Conservation (phyloP, 2,113 vertebrate genomes). For the Gnathonemus echidnorhynchus region DNA sequence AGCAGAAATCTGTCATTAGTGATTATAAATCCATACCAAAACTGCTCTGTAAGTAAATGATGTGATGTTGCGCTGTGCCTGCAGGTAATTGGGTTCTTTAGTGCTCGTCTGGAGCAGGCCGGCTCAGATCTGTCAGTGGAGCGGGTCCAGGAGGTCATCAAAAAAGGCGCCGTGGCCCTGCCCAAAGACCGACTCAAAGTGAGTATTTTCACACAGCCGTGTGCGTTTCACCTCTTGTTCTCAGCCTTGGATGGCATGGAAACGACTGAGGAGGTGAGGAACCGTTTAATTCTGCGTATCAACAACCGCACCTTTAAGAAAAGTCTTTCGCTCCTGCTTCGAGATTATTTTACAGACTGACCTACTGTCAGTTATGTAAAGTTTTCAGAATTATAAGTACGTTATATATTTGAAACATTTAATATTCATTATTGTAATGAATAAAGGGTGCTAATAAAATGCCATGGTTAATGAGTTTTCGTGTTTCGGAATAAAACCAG, state of each 20-base stretch:
- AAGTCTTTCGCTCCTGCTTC: background rate
- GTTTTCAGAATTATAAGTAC: background rate
- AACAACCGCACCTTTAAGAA: background rate
- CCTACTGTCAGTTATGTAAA: background rate
- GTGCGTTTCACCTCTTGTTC: background rate
- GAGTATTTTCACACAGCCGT: constrained; percentile 35
- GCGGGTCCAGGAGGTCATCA: constrained; percentile 93
- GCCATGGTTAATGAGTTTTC: background rate
- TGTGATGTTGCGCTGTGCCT: constrained; percentile 30
- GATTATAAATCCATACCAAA: background rate
- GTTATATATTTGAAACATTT: background rate
- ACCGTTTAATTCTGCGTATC: background rate
- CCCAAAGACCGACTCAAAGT: constrained; percentile 93
- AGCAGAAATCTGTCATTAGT: background rate
- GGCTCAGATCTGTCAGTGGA: constrained; percentile 93
- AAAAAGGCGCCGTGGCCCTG: constrained; percentile 86
- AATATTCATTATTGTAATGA: background rate
- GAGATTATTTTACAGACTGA: background rate
- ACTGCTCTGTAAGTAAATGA: background rate
- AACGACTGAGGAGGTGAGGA: background rate
- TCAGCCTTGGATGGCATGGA: background rate
- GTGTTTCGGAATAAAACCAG: background rate
- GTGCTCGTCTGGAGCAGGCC: constrained; percentile 82
- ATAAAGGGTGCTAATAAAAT: background rate
- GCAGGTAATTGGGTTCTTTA: constrained; percentile 94